Evolutionary conservation across 37 sponge, comb jelly and placozoan species (phyloP).

Genomic region (Haliclona indistincta): DNA sequence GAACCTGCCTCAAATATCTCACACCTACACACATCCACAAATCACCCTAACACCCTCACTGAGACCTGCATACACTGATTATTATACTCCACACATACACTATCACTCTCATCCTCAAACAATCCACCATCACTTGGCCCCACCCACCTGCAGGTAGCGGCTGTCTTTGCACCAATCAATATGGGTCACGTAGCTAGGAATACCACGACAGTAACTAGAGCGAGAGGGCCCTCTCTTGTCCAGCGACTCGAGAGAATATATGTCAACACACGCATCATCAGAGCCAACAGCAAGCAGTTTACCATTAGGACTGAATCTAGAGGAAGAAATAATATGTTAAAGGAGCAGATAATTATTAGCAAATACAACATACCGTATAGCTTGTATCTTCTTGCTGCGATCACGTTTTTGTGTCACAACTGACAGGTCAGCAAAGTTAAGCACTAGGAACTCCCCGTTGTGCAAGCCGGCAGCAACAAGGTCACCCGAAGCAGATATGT

Average conservation of each 20-base stretch:
- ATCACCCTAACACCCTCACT: too few species aligned
- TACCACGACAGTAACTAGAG: slow-evolving; percentile 62
- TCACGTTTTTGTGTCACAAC: slow-evolving; percentile 66
- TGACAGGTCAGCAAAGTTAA: slow-evolving; percentile 36
- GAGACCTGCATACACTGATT: too few species aligned
- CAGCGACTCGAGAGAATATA: slow-evolving; percentile 55
- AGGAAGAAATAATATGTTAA: background rate
- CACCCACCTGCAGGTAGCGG: slow-evolving; percentile 61
- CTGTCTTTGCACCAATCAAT: slow-evolving; percentile 90
- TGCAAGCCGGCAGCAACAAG: slow-evolving; percentile 76
- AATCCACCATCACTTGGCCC: too few species aligned
- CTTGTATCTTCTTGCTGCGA: slow-evolving; percentile 58
- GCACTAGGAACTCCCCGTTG: slow-evolving; percentile 83
- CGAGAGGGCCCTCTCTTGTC: slow-evolving; percentile 16
- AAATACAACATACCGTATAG: slow-evolving; percentile 50
- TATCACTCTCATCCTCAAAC: too few species aligned
- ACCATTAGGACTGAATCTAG: slow-evolving; percentile 90
- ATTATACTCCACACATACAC: too few species aligned
- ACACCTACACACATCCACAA: too few species aligned
- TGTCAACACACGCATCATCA: slow-evolving; percentile 82
- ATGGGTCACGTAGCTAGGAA: slow-evolving; percentile 78
- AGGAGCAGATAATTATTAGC: background rate
- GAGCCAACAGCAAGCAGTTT: slow-evolving; percentile 79
- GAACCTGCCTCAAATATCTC: too few species aligned
- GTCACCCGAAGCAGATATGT: slow-evolving; percentile 70